Base-by-base conservation (phyloP, 2,113 vertebrate species). In the Pelmatolapia mariae region DNA sequence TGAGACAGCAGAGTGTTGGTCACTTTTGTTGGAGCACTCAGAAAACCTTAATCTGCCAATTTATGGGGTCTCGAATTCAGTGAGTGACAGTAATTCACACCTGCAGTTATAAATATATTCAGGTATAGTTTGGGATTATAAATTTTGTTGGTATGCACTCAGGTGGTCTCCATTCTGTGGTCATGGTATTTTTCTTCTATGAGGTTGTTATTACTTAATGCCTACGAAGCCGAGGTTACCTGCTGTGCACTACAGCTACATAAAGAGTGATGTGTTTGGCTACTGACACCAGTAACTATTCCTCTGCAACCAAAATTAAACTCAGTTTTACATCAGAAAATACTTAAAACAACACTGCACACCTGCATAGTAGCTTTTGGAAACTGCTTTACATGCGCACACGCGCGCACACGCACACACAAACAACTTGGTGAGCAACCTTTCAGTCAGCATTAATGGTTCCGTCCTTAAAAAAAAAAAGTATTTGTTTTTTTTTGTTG, bases 361-460 rank as follows among this genome's bases (percentile, higher is more conserved):
- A 24, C 13, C 68, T 7, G 13, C 66, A 73, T 26, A 73, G 22
- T 45, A 45, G 13, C 22, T 10, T 26, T 45, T 26, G 66, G 38
- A 45, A 26, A 73, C 38, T 45, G 13, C 38, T 45, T 73, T 38
- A 40, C 19, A 40, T 6, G 7, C 5, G 3, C 13, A 5, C 13
- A 59, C 1, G 5, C 6, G 2, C 13, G 2, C 16, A 31, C 57
- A 1, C 1, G 5, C 10, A 24, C 31, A 43, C 13, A 4, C 19
- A 26, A 71, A 45, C 40, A 45, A 73, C 13, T 15, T 73, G 22
- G 40, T 45, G 40, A 73, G 22, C 9, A 16, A 26, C 13, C 22
- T 73, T 45, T 24, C 13, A 45, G 68, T 45, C 68, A 45, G 68
- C 68, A 45, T 40, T 26, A 16, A 16, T 7, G 38, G 38, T 71